Conservation (phyloP, 2,113 vertebrate genomes). For the Chionis minor region DNA sequence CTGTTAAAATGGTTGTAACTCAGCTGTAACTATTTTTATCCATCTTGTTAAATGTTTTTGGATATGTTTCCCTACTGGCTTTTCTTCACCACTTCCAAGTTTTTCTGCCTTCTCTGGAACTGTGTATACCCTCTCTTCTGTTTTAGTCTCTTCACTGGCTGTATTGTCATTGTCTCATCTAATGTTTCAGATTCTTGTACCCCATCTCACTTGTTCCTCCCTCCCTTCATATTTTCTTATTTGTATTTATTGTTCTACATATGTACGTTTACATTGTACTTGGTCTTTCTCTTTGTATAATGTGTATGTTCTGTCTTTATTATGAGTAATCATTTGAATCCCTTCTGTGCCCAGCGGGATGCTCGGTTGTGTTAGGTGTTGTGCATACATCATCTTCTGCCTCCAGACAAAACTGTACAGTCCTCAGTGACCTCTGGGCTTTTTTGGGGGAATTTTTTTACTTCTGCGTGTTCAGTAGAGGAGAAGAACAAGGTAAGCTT, state of each 20-base stretch:
- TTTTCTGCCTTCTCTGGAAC: not conserved
- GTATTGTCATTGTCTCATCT: not conserved
- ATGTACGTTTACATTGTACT: not conserved
- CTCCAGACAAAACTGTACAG: not conserved
- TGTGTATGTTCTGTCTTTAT: not conserved
- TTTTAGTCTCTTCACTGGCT: not conserved
- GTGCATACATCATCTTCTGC: rapidly evolving
- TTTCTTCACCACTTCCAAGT: not conserved
- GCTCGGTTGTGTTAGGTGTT: not conserved
- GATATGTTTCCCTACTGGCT: not conserved
- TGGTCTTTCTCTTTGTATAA: not conserved
- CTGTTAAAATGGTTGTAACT: not conserved
- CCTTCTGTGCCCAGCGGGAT: not conserved
- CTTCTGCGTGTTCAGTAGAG: not conserved
- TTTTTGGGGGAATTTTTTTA: rapidly evolving
- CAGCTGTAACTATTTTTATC: not conserved
- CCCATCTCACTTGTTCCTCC: not conserved
- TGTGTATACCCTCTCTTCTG: not conserved
- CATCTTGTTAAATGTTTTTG: not conserved
- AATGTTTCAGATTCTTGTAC: not conserved
- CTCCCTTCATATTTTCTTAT: not conserved
- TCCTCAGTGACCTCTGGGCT: not conserved
- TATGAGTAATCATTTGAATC: not conserved
- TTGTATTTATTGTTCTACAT: not conserved
- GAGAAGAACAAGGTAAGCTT: not conserved